Conservation (phyloP, 2,797 vertebrate species). For the Scolopax bukidnonensis region DNA sequence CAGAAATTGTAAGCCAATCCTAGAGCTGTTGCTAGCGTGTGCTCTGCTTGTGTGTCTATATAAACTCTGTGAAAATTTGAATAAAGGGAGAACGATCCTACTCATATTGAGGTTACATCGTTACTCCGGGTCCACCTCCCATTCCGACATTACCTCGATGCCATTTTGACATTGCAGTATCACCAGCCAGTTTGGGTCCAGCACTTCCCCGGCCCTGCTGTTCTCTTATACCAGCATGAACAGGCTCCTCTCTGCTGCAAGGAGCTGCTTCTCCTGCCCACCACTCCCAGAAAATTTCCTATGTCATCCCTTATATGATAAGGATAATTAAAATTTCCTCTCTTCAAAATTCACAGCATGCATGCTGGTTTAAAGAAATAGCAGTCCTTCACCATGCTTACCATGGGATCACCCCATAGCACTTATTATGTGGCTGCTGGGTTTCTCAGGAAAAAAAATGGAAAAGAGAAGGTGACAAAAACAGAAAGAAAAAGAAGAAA, state of each 20-base stretch:
- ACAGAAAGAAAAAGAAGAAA: not conserved
- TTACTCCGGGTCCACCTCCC: no score
- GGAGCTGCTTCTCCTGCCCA: not conserved
- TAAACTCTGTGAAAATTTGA: no score
- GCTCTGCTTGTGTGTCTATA: no score
- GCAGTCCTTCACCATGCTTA: not conserved
- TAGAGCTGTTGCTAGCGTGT: no score
- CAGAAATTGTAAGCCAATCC: no score
- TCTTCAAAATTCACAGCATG: not conserved
- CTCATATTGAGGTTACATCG: no score
- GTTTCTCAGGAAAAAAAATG: not conserved
- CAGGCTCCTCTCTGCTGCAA: not conserved
- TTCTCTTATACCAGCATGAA: not conserved
- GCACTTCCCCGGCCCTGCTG: fast-evolving
- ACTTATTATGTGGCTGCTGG: not conserved
- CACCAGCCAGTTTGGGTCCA: not conserved
- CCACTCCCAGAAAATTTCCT: not conserved
- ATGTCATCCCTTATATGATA: fast-evolving
- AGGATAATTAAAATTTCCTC: not conserved
- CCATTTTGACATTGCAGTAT: no score
- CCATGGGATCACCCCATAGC: not conserved
- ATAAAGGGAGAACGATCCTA: no score
- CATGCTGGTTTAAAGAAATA: not conserved
- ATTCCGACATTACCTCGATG: no score
- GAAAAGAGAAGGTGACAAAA: not conserved